A percentile compares a stretch with the other conserved stretches of the same genome.
Conservation (phyloP, 2,797 vertebrate species). For the Chlorospingus semifuscus region DNA sequence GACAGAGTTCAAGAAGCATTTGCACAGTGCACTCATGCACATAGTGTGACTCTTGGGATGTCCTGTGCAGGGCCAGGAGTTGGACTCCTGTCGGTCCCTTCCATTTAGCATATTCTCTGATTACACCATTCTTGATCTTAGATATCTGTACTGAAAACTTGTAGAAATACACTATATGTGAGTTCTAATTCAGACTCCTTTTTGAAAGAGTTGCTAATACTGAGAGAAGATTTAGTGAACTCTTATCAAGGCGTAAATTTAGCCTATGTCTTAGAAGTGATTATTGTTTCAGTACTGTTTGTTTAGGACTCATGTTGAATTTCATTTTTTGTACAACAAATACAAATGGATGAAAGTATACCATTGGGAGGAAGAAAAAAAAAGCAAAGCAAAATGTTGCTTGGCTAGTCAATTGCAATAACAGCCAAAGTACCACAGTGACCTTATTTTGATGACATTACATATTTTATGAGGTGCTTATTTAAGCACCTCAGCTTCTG, state of each 20-base stretch:
- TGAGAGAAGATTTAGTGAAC: not conserved
- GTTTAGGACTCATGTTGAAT: not conserved
- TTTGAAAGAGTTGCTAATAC: not conserved
- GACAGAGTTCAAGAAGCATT: not conserved
- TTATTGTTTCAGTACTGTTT: not conserved
- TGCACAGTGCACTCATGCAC: not conserved
- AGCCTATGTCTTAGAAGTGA: not conserved
- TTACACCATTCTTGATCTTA: not conserved
- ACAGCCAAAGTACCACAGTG: not conserved
- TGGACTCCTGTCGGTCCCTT: rapidly evolving
- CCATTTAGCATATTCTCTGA: not conserved
- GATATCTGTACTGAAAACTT: not conserved
- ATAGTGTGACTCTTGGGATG: not conserved
- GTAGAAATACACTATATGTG: not conserved
- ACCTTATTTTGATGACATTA: not conserved
- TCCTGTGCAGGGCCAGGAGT: not conserved
- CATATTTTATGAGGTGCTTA: not conserved
- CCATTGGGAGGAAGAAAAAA: not conserved
- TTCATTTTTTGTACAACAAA: not conserved
- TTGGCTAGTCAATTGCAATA: not conserved
- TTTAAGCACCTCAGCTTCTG: not conserved
- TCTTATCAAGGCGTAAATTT: not conserved
- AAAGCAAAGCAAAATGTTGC: not conserved
- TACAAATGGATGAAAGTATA: not conserved
- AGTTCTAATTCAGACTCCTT: not conserved